Evolutionary conservation across 2,888 invertebrate species (phyloP).

Genomic region (Drosophila algonquin): DNA sequence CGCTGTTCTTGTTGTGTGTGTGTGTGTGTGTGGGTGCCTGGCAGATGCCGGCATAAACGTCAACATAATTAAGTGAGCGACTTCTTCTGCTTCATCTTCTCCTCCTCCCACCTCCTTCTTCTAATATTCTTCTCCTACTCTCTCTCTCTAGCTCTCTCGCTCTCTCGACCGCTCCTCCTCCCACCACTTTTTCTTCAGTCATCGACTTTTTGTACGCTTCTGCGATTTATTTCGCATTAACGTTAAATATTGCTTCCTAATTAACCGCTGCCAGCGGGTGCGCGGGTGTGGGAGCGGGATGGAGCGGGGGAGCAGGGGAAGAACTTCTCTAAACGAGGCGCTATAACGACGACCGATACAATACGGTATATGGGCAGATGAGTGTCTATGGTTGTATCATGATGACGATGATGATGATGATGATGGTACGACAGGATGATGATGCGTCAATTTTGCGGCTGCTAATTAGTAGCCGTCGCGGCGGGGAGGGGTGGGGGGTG

Average conservation of each 20-base stretch:
- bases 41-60: conserved; percentile 66
- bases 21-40: conserved; percentile 33
- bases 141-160: not conserved
- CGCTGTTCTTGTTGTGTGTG: not conserved
- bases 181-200: conserved; percentile 7
- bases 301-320: no score
- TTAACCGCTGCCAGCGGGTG: conserved; percentile 63
- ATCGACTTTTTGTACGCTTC: conserved; percentile 53
- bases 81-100: conserved; percentile 23
- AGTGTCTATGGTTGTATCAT: not conserved
- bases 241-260: conserved; percentile 77
- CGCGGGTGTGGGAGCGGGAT: not conserved
- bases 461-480: conserved; percentile 62
- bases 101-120: conserved; percentile 9
- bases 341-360: conserved; percentile 51
- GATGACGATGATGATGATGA: not conserved
- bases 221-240: conserved; percentile 81
- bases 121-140: conserved; percentile 8
- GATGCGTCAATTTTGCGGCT: conserved; percentile 72
- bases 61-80: conserved; percentile 75
- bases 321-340: conserved; percentile 16
- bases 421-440: conserved; percentile 55
- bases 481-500: not conserved
- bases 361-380: not conserved
- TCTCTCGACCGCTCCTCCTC: conserved; percentile 1